A percentile compares a stretch with the other conserved stretches of the same genome.
Conservation (phyloP, 2,113 vertebrate species). For the Psophia crepitans region DNA sequence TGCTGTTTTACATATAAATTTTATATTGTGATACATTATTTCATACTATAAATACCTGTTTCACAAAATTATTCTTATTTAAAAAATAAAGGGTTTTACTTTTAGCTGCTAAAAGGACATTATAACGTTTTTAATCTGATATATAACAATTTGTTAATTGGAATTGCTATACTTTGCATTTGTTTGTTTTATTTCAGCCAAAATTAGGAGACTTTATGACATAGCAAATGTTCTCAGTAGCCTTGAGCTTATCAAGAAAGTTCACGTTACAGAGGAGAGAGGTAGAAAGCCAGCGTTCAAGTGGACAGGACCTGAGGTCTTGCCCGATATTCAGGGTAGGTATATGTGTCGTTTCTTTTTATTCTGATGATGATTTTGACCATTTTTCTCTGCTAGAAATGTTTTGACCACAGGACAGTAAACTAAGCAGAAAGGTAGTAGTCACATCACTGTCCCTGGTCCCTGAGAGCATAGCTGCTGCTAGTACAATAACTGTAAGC, state of each 20-base stretch:
- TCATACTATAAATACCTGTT: background rate
- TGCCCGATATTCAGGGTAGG: conserved; percentile 76
- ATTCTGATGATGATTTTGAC: background rate
- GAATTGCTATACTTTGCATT: background rate
- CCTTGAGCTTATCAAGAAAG: conserved; percentile 93
- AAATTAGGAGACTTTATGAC: conserved; percentile 94
- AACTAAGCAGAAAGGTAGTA: background rate
- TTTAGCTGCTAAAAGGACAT: background rate
- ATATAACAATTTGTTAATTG: background rate
- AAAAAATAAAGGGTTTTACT: background rate
- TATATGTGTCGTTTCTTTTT: background rate
- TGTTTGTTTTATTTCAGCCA: conserved; percentile 77
- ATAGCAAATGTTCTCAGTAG: conserved; percentile 96
- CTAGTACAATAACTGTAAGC: background rate
- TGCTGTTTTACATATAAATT: background rate
- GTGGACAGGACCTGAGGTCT: conserved; percentile 88
- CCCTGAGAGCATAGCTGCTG: background rate
- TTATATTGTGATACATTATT: background rate
- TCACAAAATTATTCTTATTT: background rate
- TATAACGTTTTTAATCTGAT: background rate
- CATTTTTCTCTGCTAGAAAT: background rate
- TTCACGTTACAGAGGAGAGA: conserved; percentile 88
- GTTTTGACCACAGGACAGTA: background rate
- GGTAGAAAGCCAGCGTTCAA: conserved; percentile 96
- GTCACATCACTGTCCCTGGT: background rate